Percentiles rank a stretch among this genome's conserved stretches.
phyloP scores from a whole-genome alignment of 2,113 vertebrate species.

The Lota lota region DNA sequence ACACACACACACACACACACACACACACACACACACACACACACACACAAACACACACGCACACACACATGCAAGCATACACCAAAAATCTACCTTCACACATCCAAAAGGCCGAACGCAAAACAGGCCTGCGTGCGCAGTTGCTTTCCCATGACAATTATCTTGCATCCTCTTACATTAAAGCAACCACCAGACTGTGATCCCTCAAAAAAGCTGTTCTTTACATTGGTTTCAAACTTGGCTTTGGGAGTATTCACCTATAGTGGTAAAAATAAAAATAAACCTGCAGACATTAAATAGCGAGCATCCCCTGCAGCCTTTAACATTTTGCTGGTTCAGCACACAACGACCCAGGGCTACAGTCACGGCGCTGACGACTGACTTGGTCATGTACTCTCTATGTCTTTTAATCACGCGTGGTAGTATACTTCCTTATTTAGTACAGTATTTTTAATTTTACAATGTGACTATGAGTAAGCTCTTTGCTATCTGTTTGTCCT shows the following conservation, averaged over 20 bases:
- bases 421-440: too few relatives aligned
- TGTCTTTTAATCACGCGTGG: too few relatives aligned
- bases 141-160: too few relatives aligned
- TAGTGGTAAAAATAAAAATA: slow-evolving; percentile 5
- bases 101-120: background rate
- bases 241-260: background rate
- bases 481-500: slow-evolving; percentile 42
- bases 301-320: slow-evolving; percentile 11
- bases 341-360: too few relatives aligned
- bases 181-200: too few relatives aligned
- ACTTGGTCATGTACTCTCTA: too few relatives aligned
- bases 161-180: too few relatives aligned
- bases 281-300: slow-evolving; percentile 1
- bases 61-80: background rate
- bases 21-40: slow-evolving; percentile 4
- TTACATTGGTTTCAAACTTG: background rate
- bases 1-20: background rate
- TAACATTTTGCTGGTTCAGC: too few relatives aligned
- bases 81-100: background rate
- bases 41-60: background rate
- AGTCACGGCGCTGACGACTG: too few relatives aligned
- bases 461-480: too few relatives aligned
- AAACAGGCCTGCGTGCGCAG: background rate
- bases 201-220: background rate
- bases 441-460: too few relatives aligned